These are phyloP conservation scores for Platysternon megacephalum DNA, from an alignment of 2,113 vertebrate species.

Conservation along the genomic window DNA sequence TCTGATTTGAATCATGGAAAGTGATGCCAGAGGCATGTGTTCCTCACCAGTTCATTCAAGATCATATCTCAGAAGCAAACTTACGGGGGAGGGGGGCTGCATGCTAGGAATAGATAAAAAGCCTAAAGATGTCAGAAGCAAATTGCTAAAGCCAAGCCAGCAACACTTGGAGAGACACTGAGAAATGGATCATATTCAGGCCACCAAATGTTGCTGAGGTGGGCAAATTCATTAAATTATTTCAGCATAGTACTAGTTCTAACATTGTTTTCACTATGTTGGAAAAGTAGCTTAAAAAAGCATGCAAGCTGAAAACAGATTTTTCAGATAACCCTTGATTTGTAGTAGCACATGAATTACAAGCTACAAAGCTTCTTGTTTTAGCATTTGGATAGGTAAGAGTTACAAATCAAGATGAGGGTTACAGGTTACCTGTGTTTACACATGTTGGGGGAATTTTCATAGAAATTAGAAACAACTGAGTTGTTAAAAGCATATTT, in stretches of 20 bases:
- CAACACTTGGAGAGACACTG: background rate
- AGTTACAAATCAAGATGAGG: background rate
- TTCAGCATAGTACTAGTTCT: background rate
- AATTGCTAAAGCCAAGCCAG: background rate
- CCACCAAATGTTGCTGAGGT: background rate
- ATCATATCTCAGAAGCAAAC: background rate
- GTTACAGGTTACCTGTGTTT: background rate
- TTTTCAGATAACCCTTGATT: background rate
- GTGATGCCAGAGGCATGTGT: background rate
- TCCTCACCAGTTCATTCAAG: background rate
- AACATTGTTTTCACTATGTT: background rate
- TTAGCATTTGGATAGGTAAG: background rate
- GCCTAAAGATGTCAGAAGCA: background rate
- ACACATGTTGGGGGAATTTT: background rate
- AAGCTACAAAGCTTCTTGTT: background rate
- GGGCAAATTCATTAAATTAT: background rate
- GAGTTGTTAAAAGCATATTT: background rate
- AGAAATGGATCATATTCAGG: background rate
- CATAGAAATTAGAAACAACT: background rate
- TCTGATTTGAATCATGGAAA: background rate
- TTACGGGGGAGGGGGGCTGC: background rate
- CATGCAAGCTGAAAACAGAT: background rate
- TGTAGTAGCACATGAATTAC: background rate
- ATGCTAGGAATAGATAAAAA: background rate
- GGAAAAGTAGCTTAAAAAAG: background rate